Base-by-base conservation (phyloP, 2,113 vertebrate species). In the Dicrurus megarhynchus region DNA sequence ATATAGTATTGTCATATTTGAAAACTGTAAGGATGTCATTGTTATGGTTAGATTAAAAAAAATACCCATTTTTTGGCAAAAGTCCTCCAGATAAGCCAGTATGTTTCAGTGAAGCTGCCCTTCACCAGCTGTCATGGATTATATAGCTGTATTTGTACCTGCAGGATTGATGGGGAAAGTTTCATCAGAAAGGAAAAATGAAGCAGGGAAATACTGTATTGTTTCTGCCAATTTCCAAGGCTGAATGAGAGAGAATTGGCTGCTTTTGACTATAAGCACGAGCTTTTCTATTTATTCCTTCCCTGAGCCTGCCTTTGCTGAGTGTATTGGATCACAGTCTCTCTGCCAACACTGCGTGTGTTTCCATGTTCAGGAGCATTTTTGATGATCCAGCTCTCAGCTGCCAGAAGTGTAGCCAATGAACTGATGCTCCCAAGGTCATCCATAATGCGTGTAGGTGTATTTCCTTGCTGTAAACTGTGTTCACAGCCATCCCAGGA, bases 401-500 rank as follows among this genome's bases (percentile, higher is more conserved):
- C 93, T 87, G 94, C 95, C 70, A 88, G 50, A 28, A 94, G 87
- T 9, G 1, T 19, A 79, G 81, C 73, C 83, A 90, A 71, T 60
- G 92, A 83, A 52, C 61, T 74, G 88, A 56, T 89, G 86, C 74
- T 93, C 78, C 90, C 90, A 85, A 92, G 90, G 95, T 90, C 70
- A 49, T 6, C 60, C 22, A 0, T 50, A 79, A 80, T 12, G 49
- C 1, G 18, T 4, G 37, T 61, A 78, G 89, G 81, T 70, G 87
- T 32, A 64, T 91, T 94, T 92, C 69, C 73, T 84, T 3, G 1
- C 90, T 44, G 61, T 27, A 60, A 84, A 46, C 78, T 64, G 8
- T 69, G 73, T 77, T 95, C 90, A 28, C 79, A 94, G 90, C 95
- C 77, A 85, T 59, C 92, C 81, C 78, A 85, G 92, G 91, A 95